These are phyloP conservation scores for Stomorhina lunata DNA, from an alignment of 2,888 invertebrate genomes.

Conservation along the genomic window DNA sequence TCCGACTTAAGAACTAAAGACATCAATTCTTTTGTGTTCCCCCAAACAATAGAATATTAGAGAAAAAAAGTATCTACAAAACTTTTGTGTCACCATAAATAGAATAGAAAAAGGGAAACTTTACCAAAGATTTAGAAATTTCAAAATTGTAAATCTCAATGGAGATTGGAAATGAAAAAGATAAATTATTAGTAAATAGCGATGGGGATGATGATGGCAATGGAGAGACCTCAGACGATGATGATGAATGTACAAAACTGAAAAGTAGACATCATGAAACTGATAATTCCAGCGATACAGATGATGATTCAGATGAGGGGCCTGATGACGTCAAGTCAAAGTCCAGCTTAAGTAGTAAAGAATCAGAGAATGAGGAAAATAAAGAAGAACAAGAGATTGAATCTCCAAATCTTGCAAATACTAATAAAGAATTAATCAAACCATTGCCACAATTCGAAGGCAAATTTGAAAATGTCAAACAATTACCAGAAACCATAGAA, in stretches of 20 bases:
- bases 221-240: neutral
- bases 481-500: slow-evolving; percentile 58
- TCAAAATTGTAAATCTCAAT: slow-evolving; percentile 34
- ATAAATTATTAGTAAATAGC: slow-evolving; percentile 38
- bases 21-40: slow-evolving; percentile 15
- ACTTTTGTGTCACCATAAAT: slow-evolving; percentile 13
- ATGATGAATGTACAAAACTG: slow-evolving; percentile 17
- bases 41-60: slow-evolving; percentile 25
- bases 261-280: slow-evolving; percentile 6
- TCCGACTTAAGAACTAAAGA: slow-evolving; percentile 61
- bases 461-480: slow-evolving; percentile 25
- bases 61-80: too few relatives aligned
- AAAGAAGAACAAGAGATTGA: too few relatives aligned
- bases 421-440: slow-evolving; percentile 14
- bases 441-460: slow-evolving; percentile 12
- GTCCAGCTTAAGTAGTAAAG: slow-evolving; percentile 23
- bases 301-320: slow-evolving; percentile 52
- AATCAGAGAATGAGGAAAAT: slow-evolving; percentile 48
- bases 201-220: slow-evolving; percentile 4
- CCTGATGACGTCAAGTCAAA: too few relatives aligned
- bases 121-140: neutral
- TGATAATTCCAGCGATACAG: slow-evolving; percentile 40
- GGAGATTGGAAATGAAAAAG: slow-evolving; percentile 53
- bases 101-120: neutral
- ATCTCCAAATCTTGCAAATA: slow-evolving; percentile 36